phyloP scores from a whole-genome alignment of 2,888 invertebrate genomes.

The Aquatica leii region DNA sequence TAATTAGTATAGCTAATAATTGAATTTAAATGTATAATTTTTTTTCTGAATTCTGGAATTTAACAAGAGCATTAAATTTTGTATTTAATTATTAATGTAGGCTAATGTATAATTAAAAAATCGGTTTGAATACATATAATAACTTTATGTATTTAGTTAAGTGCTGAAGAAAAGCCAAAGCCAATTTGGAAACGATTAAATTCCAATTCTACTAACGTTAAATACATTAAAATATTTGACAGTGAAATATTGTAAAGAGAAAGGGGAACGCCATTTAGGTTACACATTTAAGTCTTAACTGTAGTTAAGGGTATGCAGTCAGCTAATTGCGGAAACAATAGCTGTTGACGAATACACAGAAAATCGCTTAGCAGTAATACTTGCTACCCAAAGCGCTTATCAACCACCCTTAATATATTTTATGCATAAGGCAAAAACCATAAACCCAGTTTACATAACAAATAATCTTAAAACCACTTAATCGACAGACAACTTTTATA shows the following conservation, averaged over 20 bases:
- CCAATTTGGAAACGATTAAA: no score
- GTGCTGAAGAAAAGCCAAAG: no score
- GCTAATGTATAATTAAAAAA: no score
- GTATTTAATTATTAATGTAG: no score
- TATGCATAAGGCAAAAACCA: constrained; percentile 33
- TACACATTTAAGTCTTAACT: constrained; percentile 42
- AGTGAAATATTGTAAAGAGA: neutral
- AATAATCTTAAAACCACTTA: constrained; percentile 22
- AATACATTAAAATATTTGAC: constrained; percentile 1
- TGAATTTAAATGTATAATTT: no score
- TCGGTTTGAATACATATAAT: no score
- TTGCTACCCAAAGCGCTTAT: constrained; percentile 31
- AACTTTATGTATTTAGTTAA: no score
- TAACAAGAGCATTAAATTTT: no score
- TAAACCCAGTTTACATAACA: constrained; percentile 35
- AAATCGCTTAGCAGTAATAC: constrained; percentile 56
- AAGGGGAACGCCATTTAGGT: constrained; percentile 36
- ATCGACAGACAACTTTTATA: constrained; percentile 7
- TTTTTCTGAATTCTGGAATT: no score
- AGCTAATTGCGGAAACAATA: constrained; percentile 55
- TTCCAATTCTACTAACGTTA: neutral
- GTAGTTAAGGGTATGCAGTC: constrained; percentile 41
- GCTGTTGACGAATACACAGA: constrained; percentile 55
- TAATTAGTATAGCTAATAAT: no score
- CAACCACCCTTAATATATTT: constrained; percentile 26